Evolutionary conservation across 2,797 vertebrate genomes (phyloP).

Genomic region (Menidia menidia): DNA sequence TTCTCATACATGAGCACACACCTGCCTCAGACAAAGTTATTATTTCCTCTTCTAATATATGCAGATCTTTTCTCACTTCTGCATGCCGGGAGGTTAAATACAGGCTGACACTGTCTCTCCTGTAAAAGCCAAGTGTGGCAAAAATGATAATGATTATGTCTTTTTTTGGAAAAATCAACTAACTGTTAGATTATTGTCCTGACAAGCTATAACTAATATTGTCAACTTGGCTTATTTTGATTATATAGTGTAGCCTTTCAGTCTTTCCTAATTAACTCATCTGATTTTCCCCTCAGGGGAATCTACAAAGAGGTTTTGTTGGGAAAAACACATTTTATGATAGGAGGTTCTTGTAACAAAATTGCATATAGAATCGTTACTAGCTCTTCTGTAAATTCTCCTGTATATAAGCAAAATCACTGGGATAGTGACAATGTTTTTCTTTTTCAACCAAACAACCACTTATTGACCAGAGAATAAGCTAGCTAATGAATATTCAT

Average conservation of each 20-base stretch:
- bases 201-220: conserved; percentile 25
- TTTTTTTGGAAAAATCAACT: conserved; percentile 14
- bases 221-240: conserved; percentile 25
- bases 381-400: no score
- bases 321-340: background rate
- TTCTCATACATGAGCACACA: background rate
- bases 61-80: background rate
- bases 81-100: conserved; percentile 19
- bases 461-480: no score
- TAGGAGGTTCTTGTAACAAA: no score
- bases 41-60: conserved; percentile 10
- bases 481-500: no score
- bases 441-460: no score
- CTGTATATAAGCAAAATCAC: no score
- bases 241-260: conserved; percentile 21
- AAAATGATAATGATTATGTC: conserved; percentile 19
- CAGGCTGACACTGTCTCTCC: conserved; percentile 32
- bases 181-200: conserved; percentile 1
- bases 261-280: conserved; percentile 17
- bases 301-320: background rate
- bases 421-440: no score
- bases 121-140: conserved; percentile 11
- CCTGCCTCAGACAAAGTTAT: conserved; percentile 10
- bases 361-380: no score
- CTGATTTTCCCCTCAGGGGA: background rate